phyloP scores from a whole-genome alignment of 2,113 vertebrate species.

The Oxyruncus cristatus region DNA sequence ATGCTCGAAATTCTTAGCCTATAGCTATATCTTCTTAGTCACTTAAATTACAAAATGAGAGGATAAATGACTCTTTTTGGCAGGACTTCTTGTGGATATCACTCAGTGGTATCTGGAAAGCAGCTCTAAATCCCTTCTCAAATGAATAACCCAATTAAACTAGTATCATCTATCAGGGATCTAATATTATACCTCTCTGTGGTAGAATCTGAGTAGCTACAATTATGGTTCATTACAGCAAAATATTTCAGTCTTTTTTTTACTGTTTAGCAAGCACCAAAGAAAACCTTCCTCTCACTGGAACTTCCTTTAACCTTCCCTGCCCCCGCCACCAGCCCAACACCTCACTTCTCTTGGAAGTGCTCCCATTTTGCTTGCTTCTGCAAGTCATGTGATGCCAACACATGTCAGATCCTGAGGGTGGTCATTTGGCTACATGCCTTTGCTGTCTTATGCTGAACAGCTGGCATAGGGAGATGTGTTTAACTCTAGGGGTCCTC shows the following conservation, averaged over 20 bases:
- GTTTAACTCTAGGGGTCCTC: slow-evolving; percentile 37
- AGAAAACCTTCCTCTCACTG: neutral
- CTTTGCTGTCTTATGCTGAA: neutral
- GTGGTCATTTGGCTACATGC: slow-evolving; percentile 19
- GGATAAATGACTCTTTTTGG: neutral
- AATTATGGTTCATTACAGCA: neutral
- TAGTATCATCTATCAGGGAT: neutral
- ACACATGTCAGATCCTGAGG: neutral
- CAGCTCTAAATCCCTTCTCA: neutral
- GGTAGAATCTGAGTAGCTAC: neutral
- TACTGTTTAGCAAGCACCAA: neutral
- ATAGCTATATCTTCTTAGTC: neutral
- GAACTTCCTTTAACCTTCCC: neutral
- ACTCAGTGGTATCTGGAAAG: neutral
- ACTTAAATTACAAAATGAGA: neutral
- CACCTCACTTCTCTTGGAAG: slow-evolving; percentile 3
- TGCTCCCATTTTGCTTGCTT: neutral
- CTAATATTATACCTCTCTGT: neutral
- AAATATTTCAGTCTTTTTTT: slow-evolving; percentile 9
- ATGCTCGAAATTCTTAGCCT: neutral
- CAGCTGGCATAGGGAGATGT: slow-evolving; percentile 23
- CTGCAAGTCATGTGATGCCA: slow-evolving; percentile 21
- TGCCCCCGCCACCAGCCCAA: neutral
- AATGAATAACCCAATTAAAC: slow-evolving; percentile 5
- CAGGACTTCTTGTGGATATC: neutral